phyloP scores from a whole-genome alignment of 2,888 invertebrate genomes.

The Laspeyria flexula region DNA sequence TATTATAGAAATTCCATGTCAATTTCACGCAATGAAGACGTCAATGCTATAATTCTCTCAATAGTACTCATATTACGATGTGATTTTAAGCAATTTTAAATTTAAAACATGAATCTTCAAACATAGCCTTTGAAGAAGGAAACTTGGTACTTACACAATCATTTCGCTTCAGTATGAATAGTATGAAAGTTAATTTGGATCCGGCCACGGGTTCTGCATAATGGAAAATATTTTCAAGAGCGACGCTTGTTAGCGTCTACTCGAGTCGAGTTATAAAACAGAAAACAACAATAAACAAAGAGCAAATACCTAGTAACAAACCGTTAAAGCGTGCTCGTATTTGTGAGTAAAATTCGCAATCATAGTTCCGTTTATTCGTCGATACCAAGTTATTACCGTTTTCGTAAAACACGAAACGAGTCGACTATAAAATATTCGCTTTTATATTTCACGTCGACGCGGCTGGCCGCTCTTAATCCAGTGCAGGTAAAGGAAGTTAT shows the following conservation, averaged over 20 bases:
- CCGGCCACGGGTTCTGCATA: constrained; percentile 57
- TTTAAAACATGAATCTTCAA: constrained; percentile 7
- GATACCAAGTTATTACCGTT: constrained; percentile 65
- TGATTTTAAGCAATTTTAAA: no score
- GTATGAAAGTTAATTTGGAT: constrained; percentile 64
- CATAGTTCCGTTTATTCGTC: constrained; percentile 59
- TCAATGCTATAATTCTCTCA: no score
- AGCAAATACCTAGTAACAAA: constrained; percentile 61
- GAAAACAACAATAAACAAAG: constrained; percentile 59
- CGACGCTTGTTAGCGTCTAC: constrained; percentile 63
- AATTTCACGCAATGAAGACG: no score
- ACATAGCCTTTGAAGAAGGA: constrained; percentile 37
- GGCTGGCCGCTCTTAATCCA: constrained; percentile 8
- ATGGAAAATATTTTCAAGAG: constrained; percentile 66
- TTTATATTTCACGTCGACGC: constrained; percentile 15
- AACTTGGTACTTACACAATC: constrained; percentile 68
- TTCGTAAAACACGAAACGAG: constrained; percentile 50
- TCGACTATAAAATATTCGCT: constrained; percentile 37
- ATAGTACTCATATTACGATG: no score
- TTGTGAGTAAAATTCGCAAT: constrained; percentile 74
- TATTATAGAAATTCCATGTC: no score
- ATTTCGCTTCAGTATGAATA: constrained; percentile 65
- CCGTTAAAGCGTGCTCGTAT: constrained; percentile 65
- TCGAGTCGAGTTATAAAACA: constrained; percentile 59
- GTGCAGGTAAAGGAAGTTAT: not conserved